Evolutionary conservation across 2,888 invertebrate species (phyloP), one percentile per base, ranked within the genome.

Genomic region (Dynastes tityus): DNA sequence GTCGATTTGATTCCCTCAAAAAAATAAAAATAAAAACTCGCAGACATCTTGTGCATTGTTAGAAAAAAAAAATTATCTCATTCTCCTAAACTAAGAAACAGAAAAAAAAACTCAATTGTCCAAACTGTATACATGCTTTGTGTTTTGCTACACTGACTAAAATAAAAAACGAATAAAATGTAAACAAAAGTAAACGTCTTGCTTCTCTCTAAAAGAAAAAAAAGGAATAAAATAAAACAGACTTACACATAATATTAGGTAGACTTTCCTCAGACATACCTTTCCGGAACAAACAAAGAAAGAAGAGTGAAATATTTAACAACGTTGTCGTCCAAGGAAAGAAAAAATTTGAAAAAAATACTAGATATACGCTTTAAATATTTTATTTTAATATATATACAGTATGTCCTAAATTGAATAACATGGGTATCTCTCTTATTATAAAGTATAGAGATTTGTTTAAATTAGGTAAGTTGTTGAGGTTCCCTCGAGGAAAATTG

Each of bases 211-310:
- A 68, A 40, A 45, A 45, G 2, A 45, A 45, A 45, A 45, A 45
- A 45, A 45, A 45, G 27, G 22, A 74, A 61, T 55, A 76, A 67
- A 76, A 51, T 49, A 76, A 81, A 83, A 83, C 80, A 80, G 83
- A 88, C 89, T 89, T 89, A 88, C 88, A 88, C 85, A 86, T 86
- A 83, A 88, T 85, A 53, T 68, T 68, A 82, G 87, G 88, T 79
- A 88, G 86, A 84, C 86, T 87, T 86, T 88, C 88, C 87, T 87
- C 86, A 84, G 86, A 87, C 83, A 86, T 85, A 85, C 87, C 87
- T 87, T 87, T 79, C 81, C 78, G 67, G 79, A 82, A 81, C 37
- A 76, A 53, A 53, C 4, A 67, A 76, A 76, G 49, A 67, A 76
- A 82, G 75, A 81, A 80, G 81, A 79, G 82, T 29, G 65, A 68